These are phyloP conservation scores for Bibio marci DNA, from an alignment of 2,888 invertebrate genomes.

Conservation along the genomic window DNA sequence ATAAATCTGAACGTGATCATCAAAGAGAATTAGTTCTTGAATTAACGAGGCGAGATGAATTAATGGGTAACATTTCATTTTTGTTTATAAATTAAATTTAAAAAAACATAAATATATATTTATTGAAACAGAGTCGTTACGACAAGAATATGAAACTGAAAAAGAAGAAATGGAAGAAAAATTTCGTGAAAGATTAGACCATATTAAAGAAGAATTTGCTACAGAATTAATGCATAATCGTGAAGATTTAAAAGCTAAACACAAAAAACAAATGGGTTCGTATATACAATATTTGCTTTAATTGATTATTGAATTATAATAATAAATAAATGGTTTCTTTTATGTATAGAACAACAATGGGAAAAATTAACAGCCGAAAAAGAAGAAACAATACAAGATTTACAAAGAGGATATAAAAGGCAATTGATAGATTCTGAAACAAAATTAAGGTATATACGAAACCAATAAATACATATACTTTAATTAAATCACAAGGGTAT, in stretches of 20 bases:
- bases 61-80: conserved; percentile 15
- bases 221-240: conserved; percentile 28
- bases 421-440: conserved; percentile 25
- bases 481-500: no score
- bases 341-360: conserved; percentile 32
- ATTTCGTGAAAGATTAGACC: conserved; percentile 43
- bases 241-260: conserved; percentile 44
- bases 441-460: conserved; percentile 34
- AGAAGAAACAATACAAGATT: conserved; percentile 33
- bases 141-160: conserved; percentile 43
- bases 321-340: background rate
- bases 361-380: conserved; percentile 36
- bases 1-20: conserved; percentile 27
- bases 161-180: conserved; percentile 57
- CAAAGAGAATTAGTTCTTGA: conserved; percentile 27
- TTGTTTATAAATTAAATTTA: no score
- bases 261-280: conserved; percentile 50
- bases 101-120: background rate
- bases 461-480: conserved; percentile 4
- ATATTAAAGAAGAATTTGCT: conserved; percentile 28
- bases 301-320: no score
- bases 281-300: no score
- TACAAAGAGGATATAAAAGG: conserved; percentile 35
- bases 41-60: conserved; percentile 22
- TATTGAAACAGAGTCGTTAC: conserved; percentile 12